Evolutionary conservation across 2,888 invertebrate species (phyloP).

Genomic region (Acronicta leporina): DNA sequence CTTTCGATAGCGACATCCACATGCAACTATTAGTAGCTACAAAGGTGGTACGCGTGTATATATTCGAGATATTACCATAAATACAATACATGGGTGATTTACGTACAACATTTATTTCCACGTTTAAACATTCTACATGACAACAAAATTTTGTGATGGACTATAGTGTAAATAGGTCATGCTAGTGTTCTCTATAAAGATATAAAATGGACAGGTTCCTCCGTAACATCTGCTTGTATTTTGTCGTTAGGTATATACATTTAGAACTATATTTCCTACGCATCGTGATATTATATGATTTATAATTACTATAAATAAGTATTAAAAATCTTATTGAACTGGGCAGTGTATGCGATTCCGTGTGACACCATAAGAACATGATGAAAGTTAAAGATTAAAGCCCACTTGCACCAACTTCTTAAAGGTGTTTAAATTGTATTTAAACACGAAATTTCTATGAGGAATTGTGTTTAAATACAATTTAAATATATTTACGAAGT

Average conservation of each 20-base stretch:
- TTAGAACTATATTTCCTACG: slow-evolving; percentile 55
- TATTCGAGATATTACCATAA: slow-evolving; percentile 51
- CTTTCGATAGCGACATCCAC: slow-evolving; percentile 48
- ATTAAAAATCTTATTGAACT: slow-evolving; percentile 51
- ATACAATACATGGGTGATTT: slow-evolving; percentile 48
- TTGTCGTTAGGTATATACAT: slow-evolving; percentile 56
- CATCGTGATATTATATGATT: slow-evolving; percentile 59
- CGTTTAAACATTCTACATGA: slow-evolving; percentile 52
- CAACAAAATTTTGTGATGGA: slow-evolving; percentile 64
- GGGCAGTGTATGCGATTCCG: slow-evolving; percentile 63
- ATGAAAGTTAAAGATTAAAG: slow-evolving; percentile 13
- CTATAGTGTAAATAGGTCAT: slow-evolving; percentile 50
- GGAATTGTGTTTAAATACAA: too few relatives aligned
- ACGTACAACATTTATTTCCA: slow-evolving; percentile 56
- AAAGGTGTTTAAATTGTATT: too few relatives aligned
- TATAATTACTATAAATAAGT: slow-evolving; percentile 41
- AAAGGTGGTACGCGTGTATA: slow-evolving; percentile 36
- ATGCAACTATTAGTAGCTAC: slow-evolving; percentile 54
- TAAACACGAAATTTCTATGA: too few relatives aligned
- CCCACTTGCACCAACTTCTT: slow-evolving; percentile 14
- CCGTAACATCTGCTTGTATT: slow-evolving; percentile 55
- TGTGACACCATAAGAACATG: slow-evolving; percentile 32
- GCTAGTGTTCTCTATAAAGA: slow-evolving; percentile 60
- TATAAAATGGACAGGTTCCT: slow-evolving; percentile 73
- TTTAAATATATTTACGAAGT: too few relatives aligned